Base-by-base conservation (phyloP, 1,140 invertebrate genomes). In the Aphelinus certus region DNA sequence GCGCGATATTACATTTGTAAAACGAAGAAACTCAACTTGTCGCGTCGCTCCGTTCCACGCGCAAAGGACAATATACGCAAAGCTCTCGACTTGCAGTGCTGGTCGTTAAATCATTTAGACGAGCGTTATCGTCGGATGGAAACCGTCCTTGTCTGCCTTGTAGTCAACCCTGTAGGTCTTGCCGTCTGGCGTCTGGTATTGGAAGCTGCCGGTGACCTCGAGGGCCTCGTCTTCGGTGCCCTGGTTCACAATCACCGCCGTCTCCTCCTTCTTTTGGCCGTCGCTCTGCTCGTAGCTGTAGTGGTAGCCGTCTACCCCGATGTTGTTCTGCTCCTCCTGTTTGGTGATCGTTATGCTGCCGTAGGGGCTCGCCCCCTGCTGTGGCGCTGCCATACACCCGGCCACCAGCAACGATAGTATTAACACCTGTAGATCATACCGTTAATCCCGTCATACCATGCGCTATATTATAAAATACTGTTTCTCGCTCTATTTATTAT, bases 211-310 rank as follows among this genome's bases (percentile, higher is more conserved):
- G 0, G 78, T 81, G n/a, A 88, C 82, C 10, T 80, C 83, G 73
- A 88, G 82, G 0, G 78, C 77, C 56, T 88, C 86, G 61, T 88
- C 81, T 1, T 88, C 86, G 1, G 86, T 87, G 47, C 86, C 87
- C 47, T 83, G 81, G 64, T 88, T 87, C 60, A 81, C 83, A 10
- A 88, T 56, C 55, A 87, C 83, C 0, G 83, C 87, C 1, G 87
- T 88, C 75, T 88, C 87, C 53, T 88, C 87, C 46, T 86, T 81
- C 45, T 85, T 86, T 62, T 88, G 87, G 0, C 87, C 87, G 58
- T 88, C 87, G 75, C 87, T 88, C 61, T 88, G 86, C 68, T 88
- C 87, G 69, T 88, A 88, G 63, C 85, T 87, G 70, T 85, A 88
- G 55, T 83, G 86, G 68, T 88, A 88, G 47, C 87, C 86, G 55